A percentile compares a stretch with the other conserved stretches of the same genome.
Conservation (phyloP, 2,888 invertebrate species). For the Alcis repandata region DNA sequence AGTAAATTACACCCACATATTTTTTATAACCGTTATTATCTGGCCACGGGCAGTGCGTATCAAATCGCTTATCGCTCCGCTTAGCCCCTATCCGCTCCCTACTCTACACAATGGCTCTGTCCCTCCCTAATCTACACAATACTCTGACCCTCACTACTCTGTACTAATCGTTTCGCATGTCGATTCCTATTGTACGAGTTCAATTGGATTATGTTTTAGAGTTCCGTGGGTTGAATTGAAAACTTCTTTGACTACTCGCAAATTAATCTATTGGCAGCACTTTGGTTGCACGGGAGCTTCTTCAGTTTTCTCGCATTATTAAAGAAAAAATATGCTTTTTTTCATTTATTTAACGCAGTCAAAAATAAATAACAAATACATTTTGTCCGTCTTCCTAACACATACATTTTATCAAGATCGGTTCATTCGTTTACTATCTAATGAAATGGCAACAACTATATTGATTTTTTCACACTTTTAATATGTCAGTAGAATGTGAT, state of each 20-base stretch:
- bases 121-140: constrained; percentile 12
- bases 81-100: constrained; percentile 21
- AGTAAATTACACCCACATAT: constrained; percentile 33
- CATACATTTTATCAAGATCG: no score
- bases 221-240: constrained; percentile 2
- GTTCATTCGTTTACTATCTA: no score
- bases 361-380: no score
- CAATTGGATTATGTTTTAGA: constrained; percentile 48
- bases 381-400: no score
- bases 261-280: no score
- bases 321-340: no score
- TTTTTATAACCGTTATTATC: constrained; percentile 22
- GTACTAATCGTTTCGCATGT: constrained; percentile 44
- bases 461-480: no score
- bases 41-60: constrained; percentile 28
- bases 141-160: constrained; percentile 18
- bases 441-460: no score
- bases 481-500: no score
- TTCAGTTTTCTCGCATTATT: no score
- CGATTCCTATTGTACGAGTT: constrained; percentile 44
- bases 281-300: no score
- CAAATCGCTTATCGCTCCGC: constrained; percentile 34
- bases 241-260: background rate
- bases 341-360: no score
- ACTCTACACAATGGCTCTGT: constrained; percentile 14